A percentile compares a stretch with the other conserved stretches of the same genome.
These are phyloP conservation scores for Ophioninae sp. DNA, from an alignment of 2,888 invertebrate species.

Conservation along the genomic window DNA sequence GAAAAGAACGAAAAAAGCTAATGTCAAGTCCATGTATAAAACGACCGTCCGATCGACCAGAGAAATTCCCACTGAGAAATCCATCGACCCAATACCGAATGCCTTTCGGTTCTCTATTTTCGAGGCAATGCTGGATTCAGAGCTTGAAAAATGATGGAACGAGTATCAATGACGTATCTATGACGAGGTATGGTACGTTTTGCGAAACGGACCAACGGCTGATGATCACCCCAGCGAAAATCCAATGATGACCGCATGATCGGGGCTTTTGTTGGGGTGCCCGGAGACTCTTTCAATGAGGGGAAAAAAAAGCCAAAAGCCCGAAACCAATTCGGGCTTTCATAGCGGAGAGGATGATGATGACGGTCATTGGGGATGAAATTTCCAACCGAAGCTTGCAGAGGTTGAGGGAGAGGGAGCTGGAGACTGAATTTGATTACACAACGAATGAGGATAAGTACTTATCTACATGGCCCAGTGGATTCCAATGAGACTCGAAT, in stretches of 20 bases:
- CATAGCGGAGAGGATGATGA: conserved; percentile 12
- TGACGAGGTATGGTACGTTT: conserved; percentile 1
- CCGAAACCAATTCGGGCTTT: conserved; percentile 34
- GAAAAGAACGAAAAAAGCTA: conserved; percentile 52
- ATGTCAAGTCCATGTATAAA: conserved; percentile 47
- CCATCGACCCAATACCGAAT: not conserved
- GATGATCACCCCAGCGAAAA: conserved; percentile 2
- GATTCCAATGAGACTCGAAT: conserved; percentile 43
- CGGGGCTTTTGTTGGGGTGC: conserved; percentile 14
- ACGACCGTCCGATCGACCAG: not conserved
- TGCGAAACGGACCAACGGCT: not conserved
- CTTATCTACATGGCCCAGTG: conserved; percentile 33
- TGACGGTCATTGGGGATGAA: conserved; percentile 59
- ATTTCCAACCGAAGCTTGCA: conserved; percentile 35
- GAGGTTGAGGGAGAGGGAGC: too few species aligned
- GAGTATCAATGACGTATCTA: too few species aligned
- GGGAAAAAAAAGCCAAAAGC: conserved; percentile 21
- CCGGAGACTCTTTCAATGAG: conserved; percentile 39
- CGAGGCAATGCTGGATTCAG: not conserved
- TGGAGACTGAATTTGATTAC: conserved; percentile 22
- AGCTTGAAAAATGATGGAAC: too few species aligned
- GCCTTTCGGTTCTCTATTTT: not conserved
- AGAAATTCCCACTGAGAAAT: conserved; percentile 12
- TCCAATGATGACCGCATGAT: conserved; percentile 10
- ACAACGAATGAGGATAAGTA: conserved; percentile 30